phyloP scores from a whole-genome alignment of 2,888 invertebrate genomes.

The Coremacera marginata region DNA sequence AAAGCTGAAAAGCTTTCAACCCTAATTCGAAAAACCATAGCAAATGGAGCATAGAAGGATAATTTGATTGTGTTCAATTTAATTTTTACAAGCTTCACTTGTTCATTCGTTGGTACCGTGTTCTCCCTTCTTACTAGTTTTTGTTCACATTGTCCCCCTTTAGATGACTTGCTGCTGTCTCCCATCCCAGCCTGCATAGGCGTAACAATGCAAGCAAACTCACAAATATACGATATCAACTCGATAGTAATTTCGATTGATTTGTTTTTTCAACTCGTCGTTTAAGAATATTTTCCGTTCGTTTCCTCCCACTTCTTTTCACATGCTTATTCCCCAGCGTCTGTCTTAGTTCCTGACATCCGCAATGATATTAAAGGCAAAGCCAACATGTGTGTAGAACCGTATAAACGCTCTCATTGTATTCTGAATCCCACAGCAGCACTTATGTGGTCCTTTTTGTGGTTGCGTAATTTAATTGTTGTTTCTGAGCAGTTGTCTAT shows the following conservation, averaged over 20 bases:
- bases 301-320: conserved; percentile 38
- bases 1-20: conserved; percentile 23
- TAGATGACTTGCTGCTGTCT: neutral
- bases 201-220: conserved; percentile 27
- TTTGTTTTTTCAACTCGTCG: conserved; percentile 36
- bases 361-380: conserved; percentile 51
- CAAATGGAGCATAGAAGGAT: conserved; percentile 62
- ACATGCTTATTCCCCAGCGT: conserved; percentile 19
- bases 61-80: conserved; percentile 70
- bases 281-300: neutral
- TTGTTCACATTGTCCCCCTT: neutral
- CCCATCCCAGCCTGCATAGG: conserved; percentile 36
- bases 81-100: conserved; percentile 69
- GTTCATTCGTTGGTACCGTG: conserved; percentile 40
- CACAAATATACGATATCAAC: conserved; percentile 25
- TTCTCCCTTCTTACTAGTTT: neutral
- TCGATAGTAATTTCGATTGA: conserved; percentile 37
- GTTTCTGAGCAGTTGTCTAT: neutral
- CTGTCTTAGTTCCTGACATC: conserved; percentile 48
- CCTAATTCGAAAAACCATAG: conserved; percentile 17
- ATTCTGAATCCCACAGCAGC: conserved; percentile 43
- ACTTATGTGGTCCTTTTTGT: conserved; percentile 48
- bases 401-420: neutral
- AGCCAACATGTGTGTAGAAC: neutral
- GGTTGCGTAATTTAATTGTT: conserved; percentile 31